These are phyloP conservation scores for Percina caprodes DNA, from an alignment of 2,113 vertebrate genomes.

Conservation along the genomic window DNA sequence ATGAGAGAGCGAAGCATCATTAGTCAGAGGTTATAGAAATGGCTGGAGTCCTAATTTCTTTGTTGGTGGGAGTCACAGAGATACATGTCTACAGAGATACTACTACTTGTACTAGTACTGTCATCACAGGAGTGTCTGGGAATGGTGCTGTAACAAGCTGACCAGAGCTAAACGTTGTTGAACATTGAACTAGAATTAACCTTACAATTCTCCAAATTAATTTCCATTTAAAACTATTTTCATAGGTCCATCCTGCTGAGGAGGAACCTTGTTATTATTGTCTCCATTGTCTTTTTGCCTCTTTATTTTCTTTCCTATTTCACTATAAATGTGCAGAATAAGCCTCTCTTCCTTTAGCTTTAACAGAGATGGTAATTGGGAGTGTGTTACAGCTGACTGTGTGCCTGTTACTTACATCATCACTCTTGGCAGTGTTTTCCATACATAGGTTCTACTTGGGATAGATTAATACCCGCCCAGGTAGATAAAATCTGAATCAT, in stretches of 20 bases:
- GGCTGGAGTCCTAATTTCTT: slow-evolving; percentile 64
- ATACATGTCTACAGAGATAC: slow-evolving; percentile 40
- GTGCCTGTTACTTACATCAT: neutral
- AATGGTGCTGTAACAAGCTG: neutral
- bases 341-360: neutral
- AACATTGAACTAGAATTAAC: neutral
- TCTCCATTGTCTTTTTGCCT: neutral
- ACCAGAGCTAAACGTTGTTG: neutral
- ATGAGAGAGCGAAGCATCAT: slow-evolving; percentile 39
- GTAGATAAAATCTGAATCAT: no score
- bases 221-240: neutral
- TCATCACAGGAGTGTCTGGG: neutral
- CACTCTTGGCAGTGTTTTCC: neutral
- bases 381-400: neutral
- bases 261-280: neutral
- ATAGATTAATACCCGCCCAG: no score
- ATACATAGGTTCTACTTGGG: no score
- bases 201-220: neutral
- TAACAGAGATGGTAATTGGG: neutral
- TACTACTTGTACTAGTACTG: slow-evolving; percentile 29
- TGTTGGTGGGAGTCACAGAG: slow-evolving; percentile 57
- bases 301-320: neutral
- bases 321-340: neutral
- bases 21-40: slow-evolving; percentile 58
- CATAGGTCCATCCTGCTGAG: neutral